phyloP scores from a whole-genome alignment of 1,140 invertebrate genomes.

The Plodia interpunctella region DNA sequence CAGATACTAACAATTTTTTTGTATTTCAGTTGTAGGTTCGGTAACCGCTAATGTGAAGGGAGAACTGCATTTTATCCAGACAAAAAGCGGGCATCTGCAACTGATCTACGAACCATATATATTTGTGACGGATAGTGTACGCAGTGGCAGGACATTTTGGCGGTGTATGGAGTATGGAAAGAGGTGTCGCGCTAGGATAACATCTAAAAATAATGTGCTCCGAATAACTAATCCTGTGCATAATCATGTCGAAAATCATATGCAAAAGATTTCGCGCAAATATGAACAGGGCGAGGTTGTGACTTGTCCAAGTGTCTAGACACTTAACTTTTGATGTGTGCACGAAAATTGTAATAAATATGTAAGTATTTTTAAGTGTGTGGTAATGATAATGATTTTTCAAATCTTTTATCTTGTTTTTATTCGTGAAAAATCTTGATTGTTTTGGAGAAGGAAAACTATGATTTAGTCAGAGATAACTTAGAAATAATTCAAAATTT shows the following conservation, averaged over 20 bases:
- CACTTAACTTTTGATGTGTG: slow-evolving; percentile 10
- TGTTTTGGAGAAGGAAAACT: too few relatives aligned
- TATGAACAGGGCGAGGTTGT: slow-evolving; percentile 67
- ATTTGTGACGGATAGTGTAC: slow-evolving; percentile 68
- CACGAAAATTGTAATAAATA: background rate
- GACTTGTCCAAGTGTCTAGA: slow-evolving; percentile 57
- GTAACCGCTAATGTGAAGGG: slow-evolving; percentile 48
- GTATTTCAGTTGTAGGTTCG: slow-evolving; percentile 50
- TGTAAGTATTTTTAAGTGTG: background rate
- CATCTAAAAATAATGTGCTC: slow-evolving; percentile 65
- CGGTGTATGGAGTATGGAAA: slow-evolving; percentile 69
- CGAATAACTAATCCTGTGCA: slow-evolving; percentile 63
- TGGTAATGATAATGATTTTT: background rate
- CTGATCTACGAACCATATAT: slow-evolving; percentile 69
- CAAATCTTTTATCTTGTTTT: too few relatives aligned
- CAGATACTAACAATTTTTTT: background rate
- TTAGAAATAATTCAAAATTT: too few relatives aligned
- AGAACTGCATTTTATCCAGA: slow-evolving; percentile 69
- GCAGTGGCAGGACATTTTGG: slow-evolving; percentile 70
- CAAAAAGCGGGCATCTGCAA: slow-evolving; percentile 67
- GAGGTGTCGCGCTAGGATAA: slow-evolving; percentile 64
- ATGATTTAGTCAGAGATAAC: too few relatives aligned
- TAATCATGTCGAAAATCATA: slow-evolving; percentile 59
- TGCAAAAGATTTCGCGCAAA: slow-evolving; percentile 60
- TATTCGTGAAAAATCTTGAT: too few relatives aligned